Evolutionary conservation across 2,797 vertebrate genomes (phyloP).

Genomic region (Poeciliopsis presidionis): DNA sequence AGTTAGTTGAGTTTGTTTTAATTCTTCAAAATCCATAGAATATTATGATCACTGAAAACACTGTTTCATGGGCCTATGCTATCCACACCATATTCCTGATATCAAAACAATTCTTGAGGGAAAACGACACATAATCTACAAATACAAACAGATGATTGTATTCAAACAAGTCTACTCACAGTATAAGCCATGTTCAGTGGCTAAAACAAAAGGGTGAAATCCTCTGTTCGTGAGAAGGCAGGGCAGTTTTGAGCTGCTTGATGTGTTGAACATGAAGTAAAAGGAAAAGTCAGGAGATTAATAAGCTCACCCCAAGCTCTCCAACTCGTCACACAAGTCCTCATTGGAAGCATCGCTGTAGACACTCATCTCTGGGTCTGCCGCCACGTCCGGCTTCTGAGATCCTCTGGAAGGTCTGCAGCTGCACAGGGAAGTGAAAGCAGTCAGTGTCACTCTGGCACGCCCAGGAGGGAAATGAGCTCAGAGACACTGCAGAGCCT

Average conservation of each 20-base stretch:
- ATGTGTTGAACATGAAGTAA: neutral
- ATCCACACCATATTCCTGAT: neutral
- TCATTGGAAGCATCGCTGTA: constrained; percentile 53
- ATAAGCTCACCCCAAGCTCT: constrained; percentile 70
- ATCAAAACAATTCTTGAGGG: neutral
- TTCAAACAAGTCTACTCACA: neutral
- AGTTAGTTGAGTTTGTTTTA: neutral
- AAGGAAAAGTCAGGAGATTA: neutral
- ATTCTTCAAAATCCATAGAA: neutral
- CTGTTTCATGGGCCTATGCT: neutral
- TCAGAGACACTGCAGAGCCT: neutral
- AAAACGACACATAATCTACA: neutral
- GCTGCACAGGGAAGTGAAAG: constrained; percentile 43
- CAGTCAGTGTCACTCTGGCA: neutral
- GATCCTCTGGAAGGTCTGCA: neutral
- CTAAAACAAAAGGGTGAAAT: neutral
- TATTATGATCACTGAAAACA: neutral
- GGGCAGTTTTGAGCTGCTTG: neutral
- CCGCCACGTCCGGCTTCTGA: neutral
- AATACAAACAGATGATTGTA: neutral
- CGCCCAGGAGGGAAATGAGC: constrained; percentile 42
- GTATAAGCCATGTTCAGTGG: neutral
- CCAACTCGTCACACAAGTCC: constrained; percentile 69
- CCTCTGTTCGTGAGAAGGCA: neutral
- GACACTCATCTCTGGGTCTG: constrained; percentile 64